phyloP scores from a whole-genome alignment of 2,113 vertebrate species.

The Syrrhaptes paradoxus region DNA sequence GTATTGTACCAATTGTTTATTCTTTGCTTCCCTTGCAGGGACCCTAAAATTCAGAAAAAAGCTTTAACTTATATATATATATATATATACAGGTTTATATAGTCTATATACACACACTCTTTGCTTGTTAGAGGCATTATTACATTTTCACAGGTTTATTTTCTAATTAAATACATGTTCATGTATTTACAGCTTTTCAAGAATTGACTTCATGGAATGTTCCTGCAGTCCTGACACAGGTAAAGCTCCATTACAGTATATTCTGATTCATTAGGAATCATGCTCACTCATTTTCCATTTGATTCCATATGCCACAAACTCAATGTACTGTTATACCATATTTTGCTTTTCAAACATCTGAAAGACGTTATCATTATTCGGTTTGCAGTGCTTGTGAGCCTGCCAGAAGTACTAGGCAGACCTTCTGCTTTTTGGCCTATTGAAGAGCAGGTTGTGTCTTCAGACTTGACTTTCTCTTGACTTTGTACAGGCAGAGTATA shows the following conservation, averaged over 20 bases:
- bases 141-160: background rate
- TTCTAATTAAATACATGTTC: background rate
- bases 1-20: background rate
- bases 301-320: background rate
- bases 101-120: background rate
- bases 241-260: background rate
- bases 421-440: background rate
- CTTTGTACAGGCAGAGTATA: background rate
- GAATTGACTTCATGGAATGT: background rate
- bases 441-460: background rate
- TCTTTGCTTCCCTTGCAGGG: background rate
- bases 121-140: background rate
- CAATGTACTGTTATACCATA: background rate
- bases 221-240: background rate
- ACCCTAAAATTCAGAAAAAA: background rate
- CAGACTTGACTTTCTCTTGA: background rate
- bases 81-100: background rate
- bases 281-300: background rate
- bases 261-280: background rate
- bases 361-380: background rate
- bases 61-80: background rate
- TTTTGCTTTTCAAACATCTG: background rate
- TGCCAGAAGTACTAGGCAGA: background rate
- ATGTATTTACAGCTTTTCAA: conserved; percentile 7
- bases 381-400: background rate